Base-by-base conservation (phyloP, 1,140 invertebrate species). In the Dreissena polymorpha region DNA sequence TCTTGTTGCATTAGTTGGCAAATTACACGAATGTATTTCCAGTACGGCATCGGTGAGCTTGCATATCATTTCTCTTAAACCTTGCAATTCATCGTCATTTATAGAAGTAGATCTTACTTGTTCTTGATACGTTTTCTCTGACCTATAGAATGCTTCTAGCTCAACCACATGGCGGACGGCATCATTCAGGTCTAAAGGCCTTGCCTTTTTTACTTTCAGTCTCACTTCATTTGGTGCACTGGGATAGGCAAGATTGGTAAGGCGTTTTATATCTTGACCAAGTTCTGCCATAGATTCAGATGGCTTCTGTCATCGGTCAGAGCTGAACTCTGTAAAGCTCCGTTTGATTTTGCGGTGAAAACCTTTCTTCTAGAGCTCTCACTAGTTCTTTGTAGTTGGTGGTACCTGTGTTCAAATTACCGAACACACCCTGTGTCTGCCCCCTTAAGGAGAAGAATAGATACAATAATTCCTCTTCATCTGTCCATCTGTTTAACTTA, bases 211-310 rank as follows among this genome's bases (percentile, higher is more conserved):
- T 21, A 82, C 23, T 27, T 49, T 53, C 25, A 67, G 60, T 50
- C 63, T 75, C n/a, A 83, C 71, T 67, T 75, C 80, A 27, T n/a
- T 6, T 21, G 49, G 80, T 10, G 72, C 80, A 63, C 29, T 83
- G 16, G 80, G 60, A 23, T 68, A 83, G 39, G 71, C 80, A 51
- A 74, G 64, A 21, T 83, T 83, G 65, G 71, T 69, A 23, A 83
- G 65, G 8, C 71, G 25, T 29, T 57, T 68, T 12, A 74, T 75
- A 74, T 71, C 23, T 27, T 83, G 63, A 13, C 80, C 80, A 39
- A 81, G 51, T 39, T 72, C 78, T 21, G 68, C 53, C 27, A 83
- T 64, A 21, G 80, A 27, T 67, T 83, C 71, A n/a, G 50, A 50
- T 27, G 79, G 53, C n/a, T 18, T 70, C 55, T 79, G 49, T 60